Evolutionary conservation across 1,140 invertebrate species (phyloP).

Genomic region (Diabrotica undecimpunctata): DNA sequence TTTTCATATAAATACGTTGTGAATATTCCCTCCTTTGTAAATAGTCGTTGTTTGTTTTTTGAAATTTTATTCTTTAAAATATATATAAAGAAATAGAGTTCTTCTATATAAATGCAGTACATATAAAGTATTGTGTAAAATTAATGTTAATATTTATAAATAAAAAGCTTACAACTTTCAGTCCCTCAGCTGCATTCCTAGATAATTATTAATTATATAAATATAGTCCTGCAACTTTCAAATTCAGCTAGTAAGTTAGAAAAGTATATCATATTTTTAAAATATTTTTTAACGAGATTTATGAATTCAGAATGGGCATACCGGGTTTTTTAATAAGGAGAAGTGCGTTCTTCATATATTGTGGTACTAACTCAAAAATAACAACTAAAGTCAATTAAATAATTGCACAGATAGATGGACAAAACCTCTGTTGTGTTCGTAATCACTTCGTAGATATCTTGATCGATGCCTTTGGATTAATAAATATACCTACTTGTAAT

Average conservation of each 20-base stretch:
- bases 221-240: slow-evolving; percentile 27
- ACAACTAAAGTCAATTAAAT: too few relatives aligned
- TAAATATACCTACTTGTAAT: too few relatives aligned
- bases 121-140: slow-evolving; percentile 36
- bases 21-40: slow-evolving; percentile 38
- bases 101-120: slow-evolving; percentile 20
- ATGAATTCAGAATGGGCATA: background rate
- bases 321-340: background rate
- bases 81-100: slow-evolving; percentile 24
- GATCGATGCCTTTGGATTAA: too few relatives aligned
- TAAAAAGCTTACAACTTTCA: slow-evolving; percentile 28
- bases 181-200: slow-evolving; percentile 26
- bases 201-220: slow-evolving; percentile 20
- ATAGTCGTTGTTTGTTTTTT: slow-evolving; percentile 39
- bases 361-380: too few relatives aligned
- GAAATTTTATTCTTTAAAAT: slow-evolving; percentile 40
- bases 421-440: too few relatives aligned
- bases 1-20: slow-evolving; percentile 21
- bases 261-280: slow-evolving; percentile 23
- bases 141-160: slow-evolving; percentile 35
- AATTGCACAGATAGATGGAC: too few relatives aligned
- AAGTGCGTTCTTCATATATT: background rate
- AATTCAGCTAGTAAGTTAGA: slow-evolving; percentile 20
- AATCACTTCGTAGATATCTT: too few relatives aligned
- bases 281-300: slow-evolving; percentile 27